Evolutionary conservation across 1,140 invertebrate species (phyloP).

Genomic region (Listronotus bonariensis): DNA sequence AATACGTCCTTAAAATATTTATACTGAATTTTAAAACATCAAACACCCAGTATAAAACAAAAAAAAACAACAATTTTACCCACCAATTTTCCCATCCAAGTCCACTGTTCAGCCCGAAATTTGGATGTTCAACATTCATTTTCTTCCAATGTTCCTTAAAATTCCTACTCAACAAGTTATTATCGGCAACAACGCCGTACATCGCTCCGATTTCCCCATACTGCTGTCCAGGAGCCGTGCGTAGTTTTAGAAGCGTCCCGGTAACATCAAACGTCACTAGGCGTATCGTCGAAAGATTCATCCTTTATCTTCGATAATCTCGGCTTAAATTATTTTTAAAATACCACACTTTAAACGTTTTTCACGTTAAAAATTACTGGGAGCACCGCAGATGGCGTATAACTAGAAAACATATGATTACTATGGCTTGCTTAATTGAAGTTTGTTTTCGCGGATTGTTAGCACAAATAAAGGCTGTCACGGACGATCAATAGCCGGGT

Average conservation of each 20-base stretch:
- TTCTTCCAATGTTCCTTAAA: conserved; percentile 67
- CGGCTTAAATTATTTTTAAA: too few species aligned
- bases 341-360: too few species aligned
- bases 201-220: conserved; percentile 72
- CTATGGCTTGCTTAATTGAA: not conserved
- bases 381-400: not conserved
- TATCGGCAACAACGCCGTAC: conserved; percentile 69
- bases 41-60: too few species aligned
- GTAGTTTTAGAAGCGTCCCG: conserved; percentile 78
- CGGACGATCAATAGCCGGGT: too few species aligned
- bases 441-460: not conserved
- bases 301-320: not conserved
- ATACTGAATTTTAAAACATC: too few species aligned
- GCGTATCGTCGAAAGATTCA: conserved; percentile 56
- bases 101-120: conserved; percentile 73
- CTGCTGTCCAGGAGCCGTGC: conserved; percentile 69
- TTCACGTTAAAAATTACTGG: not conserved
- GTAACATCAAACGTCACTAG: conserved; percentile 88
- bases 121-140: conserved; percentile 72
- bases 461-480: not conserved
- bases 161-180: conserved; percentile 63
- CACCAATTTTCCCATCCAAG: conserved; percentile 77
- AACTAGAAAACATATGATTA: too few species aligned
- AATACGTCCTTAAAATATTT: too few species aligned
- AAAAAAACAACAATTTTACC: not conserved